phyloP scores from a whole-genome alignment of 37 sponge, comb jelly and placozoan species.

The Aphrocallistes beatrix region DNA sequence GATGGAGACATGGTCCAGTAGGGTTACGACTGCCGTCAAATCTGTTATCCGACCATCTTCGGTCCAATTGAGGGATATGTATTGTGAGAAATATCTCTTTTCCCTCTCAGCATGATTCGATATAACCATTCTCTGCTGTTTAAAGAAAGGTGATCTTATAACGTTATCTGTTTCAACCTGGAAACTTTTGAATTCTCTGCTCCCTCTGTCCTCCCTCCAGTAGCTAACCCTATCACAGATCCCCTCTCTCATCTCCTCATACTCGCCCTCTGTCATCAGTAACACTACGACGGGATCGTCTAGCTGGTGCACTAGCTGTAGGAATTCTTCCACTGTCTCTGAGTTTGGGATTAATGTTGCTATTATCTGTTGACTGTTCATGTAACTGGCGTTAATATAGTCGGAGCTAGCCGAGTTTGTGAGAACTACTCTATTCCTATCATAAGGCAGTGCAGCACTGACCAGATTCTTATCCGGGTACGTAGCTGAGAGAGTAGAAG shows the following conservation, averaged over 20 bases:
- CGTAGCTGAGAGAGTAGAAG: neutral
- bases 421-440: neutral
- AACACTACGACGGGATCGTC: neutral
- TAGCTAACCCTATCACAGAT: neutral
- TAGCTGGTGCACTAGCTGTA: neutral
- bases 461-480: neutral
- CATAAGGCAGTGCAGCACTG: neutral
- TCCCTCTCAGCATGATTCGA: neutral
- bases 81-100: neutral
- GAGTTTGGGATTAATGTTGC: neutral
- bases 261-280: neutral
- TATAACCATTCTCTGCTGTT: neutral
- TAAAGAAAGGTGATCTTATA: neutral
- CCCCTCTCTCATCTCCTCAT: neutral
- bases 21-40: neutral
- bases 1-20: constrained; percentile 4
- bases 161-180: neutral
- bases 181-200: neutral
- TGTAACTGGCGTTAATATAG: neutral
- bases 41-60: neutral
- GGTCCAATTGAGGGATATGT: neutral
- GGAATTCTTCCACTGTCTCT: neutral
- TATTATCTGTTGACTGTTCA: neutral
- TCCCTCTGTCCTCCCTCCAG: neutral
- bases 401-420: neutral